These are phyloP conservation scores for Hylaeus volcanicus DNA, from an alignment of 1,140 invertebrate species.

Conservation along the genomic window DNA sequence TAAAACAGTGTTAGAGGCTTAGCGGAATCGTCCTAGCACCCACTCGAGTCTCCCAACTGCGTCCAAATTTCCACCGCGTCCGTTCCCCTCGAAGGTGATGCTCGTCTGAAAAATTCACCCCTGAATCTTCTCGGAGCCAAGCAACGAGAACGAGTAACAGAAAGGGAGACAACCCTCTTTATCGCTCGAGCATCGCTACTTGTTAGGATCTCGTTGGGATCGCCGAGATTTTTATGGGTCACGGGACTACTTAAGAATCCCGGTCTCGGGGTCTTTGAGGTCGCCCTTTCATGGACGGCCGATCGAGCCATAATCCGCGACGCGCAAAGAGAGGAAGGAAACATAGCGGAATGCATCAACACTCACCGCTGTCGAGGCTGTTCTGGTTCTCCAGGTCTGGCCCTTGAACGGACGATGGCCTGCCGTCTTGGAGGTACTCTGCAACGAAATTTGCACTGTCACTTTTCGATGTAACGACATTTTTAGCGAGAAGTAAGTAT, in stretches of 20 bases:
- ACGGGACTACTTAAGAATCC: conserved; percentile 14
- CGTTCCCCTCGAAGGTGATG: not conserved
- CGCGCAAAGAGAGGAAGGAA: not conserved
- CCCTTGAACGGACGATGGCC: conserved; percentile 60
- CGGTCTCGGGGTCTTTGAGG: not conserved
- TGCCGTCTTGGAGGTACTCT: conserved; percentile 69
- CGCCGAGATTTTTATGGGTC: conserved; percentile 33
- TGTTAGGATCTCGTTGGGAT: conserved; percentile 40
- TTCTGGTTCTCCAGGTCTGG: conserved; percentile 74
- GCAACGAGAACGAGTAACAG: conserved; percentile 28
- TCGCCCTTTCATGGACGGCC: not conserved
- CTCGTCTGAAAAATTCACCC: conserved; percentile 35
- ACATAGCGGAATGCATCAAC: not conserved
- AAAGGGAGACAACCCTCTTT: conserved; percentile 41
- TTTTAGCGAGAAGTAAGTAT: too few relatives aligned
- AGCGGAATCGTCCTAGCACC: too few relatives aligned
- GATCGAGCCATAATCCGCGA: not conserved
- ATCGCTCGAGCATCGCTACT: conserved; percentile 18
- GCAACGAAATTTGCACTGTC: conserved; percentile 39
- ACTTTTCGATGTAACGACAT: not conserved
- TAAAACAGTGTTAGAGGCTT: too few relatives aligned
- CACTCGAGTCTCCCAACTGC: conserved; percentile 14
- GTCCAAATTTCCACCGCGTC: conserved; percentile 10
- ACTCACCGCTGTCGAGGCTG: conserved; percentile 75
- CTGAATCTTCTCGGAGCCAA: conserved; percentile 5